Percentiles rank a stretch among this genome's conserved stretches.
Conservation (phyloP, 2,113 vertebrate species). For the Ictalurus furcatus region DNA sequence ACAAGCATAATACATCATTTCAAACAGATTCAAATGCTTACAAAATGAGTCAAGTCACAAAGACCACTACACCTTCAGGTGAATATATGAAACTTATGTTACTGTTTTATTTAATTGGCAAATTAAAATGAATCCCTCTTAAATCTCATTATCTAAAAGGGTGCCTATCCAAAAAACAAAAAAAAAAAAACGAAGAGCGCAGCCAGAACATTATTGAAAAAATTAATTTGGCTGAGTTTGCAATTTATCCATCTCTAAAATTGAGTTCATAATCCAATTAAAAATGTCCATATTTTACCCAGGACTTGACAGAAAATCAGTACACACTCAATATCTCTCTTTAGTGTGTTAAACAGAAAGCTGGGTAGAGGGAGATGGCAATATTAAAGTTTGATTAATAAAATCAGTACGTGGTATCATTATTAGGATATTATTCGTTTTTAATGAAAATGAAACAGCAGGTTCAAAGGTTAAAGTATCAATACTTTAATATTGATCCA, state of each 20-base stretch:
- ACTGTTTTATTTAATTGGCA: neutral
- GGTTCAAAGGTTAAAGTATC: neutral
- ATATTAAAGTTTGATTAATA: neutral
- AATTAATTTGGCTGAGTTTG: neutral
- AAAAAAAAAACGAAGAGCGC: neutral
- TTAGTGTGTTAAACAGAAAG: neutral
- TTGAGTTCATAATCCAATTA: neutral
- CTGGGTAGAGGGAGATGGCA: neutral
- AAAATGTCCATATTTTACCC: neutral
- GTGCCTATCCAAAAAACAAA: neutral
- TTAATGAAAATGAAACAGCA: neutral
- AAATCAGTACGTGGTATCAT: neutral
- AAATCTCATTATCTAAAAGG: neutral
- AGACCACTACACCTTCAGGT: neutral
- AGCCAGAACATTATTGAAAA: neutral
- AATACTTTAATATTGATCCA: neutral
- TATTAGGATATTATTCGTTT: neutral
- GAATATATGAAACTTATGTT: neutral
- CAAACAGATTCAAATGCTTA: neutral
- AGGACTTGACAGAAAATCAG: neutral
- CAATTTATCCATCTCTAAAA: neutral
- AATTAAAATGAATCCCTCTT: neutral
- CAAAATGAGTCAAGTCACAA: neutral
- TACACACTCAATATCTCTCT: neutral
- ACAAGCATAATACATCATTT: neutral